Conservation (phyloP, 1,140 invertebrate species). For the Panagrolaimus sp. region DNA sequence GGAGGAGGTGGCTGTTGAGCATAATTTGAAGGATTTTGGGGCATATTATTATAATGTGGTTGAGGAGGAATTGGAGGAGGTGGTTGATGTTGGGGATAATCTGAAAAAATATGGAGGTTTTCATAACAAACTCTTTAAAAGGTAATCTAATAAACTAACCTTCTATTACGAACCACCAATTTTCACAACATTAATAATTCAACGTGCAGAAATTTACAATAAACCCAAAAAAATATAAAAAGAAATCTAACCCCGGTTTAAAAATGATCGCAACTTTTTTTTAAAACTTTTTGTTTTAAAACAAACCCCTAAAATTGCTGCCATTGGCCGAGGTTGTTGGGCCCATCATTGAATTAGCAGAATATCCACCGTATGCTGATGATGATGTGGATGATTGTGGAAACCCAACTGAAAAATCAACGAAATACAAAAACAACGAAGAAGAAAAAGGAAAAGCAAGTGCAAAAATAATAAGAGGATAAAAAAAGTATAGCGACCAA, state of each 20-base stretch:
- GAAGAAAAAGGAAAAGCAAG: too few relatives aligned
- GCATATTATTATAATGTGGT: neutral
- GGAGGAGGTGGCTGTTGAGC: constrained; percentile 10
- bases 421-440: too few relatives aligned
- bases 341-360: too few relatives aligned
- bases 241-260: constrained; percentile 1
- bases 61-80: constrained; percentile 6
- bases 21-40: neutral
- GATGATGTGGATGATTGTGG: neutral
- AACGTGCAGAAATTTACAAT: neutral
- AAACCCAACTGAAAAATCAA: too few relatives aligned
- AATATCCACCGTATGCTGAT: neutral
- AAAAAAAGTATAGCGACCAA: too few relatives aligned
- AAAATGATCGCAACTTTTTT: neutral
- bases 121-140: neutral
- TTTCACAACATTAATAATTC: neutral
- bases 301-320: constrained; percentile 1
- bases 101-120: neutral
- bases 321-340: too few relatives aligned
- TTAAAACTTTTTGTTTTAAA: neutral
- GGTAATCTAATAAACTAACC: neutral
- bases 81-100: constrained; percentile 6
- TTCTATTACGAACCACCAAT: neutral
- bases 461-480: too few relatives aligned
- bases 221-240: neutral